Conservation (phyloP, 2,113 vertebrate species). For the Lepisosteus osseus region DNA sequence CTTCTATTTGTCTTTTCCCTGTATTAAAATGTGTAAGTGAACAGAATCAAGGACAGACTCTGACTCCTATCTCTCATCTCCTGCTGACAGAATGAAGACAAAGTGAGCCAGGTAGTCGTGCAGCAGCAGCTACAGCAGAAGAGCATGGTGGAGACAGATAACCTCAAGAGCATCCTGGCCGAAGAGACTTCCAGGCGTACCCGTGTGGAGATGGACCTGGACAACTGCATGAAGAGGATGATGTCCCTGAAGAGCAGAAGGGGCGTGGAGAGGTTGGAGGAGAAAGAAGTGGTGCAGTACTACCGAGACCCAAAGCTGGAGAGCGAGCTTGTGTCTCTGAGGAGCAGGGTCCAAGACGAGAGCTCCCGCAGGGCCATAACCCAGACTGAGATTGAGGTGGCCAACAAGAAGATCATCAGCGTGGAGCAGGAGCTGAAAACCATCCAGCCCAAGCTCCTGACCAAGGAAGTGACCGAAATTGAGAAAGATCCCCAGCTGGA, state of each 20-base stretch:
- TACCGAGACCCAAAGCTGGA: constrained; percentile 87
- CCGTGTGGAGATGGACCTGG: constrained; percentile 64
- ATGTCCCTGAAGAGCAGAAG: constrained; percentile 78
- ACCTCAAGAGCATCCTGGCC: constrained; percentile 64
- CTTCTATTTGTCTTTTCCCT: too few species aligned
- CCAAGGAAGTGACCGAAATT: constrained; percentile 89
- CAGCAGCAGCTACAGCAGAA: constrained; percentile 54
- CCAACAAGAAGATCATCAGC: constrained; percentile 61
- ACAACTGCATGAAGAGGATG: constrained; percentile 66
- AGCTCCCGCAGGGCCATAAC: constrained; percentile 54
- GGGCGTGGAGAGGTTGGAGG: constrained; percentile 84
- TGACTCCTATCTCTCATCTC: constrained; percentile 15
- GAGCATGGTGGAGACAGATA: constrained; percentile 49
- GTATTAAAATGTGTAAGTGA: too few species aligned
- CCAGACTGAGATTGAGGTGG: constrained; percentile 66
- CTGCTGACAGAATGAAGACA: constrained; percentile 75
- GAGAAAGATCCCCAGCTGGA: constrained; percentile 86
- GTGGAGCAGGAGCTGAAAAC: constrained; percentile 67
- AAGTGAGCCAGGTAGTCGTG: constrained; percentile 51
- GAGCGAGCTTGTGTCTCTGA: constrained; percentile 54
- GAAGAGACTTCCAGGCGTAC: constrained; percentile 71
- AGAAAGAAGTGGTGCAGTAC: constrained; percentile 86
- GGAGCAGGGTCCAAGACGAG: constrained; percentile 68
- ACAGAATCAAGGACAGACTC: too few species aligned
- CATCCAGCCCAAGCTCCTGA: constrained; percentile 74